Base-by-base conservation (phyloP, 2,888 invertebrate species). In the Tethea ocularis region DNA sequence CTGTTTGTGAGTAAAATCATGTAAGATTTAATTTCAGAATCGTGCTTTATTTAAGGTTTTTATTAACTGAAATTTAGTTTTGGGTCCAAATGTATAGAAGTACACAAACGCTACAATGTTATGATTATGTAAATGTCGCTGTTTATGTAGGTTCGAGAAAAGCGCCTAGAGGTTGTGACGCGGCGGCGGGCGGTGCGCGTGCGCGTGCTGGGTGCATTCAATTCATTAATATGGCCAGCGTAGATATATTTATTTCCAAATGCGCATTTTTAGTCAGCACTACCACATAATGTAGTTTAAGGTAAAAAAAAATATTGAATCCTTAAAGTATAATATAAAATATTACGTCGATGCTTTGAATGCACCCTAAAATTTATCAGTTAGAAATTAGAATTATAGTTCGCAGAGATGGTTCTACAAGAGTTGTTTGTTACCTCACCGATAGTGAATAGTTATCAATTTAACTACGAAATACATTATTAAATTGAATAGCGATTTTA, bases 351-450 rank as follows among this genome's bases (percentile, higher is more conserved):
- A 72, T 79, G 77, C 78, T 74, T 79, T 82, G 84, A 77, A 86
- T 85, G 86, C 85, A 82, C 80, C 83, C 78, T 64, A 63, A 83
- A 85, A 84, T 46, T 83, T 86, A 78, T 80, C 78, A 82, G 82
- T 86, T 89, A 88, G 83, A 84, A 85, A 84, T 80, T 82, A 88
- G 88, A 87, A 79, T 76, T 83, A 76, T 84, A 87, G 87, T 81
- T 84, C 75, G 83, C 84, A 84, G 82, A 83, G 75, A 83, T 82
- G 86, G 84, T 88, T 89, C 87, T 89, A 86, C 82, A 83, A 85
- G 83, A 86, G 85, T 91, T 91, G 89, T 91, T 91, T 91, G 89
- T 91, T 91, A 91, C 91, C 91, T 91, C 91, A 92, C 91, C 91
- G 88, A 92, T 91, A 91, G 90, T 87, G 82, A 77, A 88, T 91